These are phyloP conservation scores for Melanotaenia duboulayi DNA, from an alignment of 2,113 vertebrate genomes.

Conservation along the genomic window DNA sequence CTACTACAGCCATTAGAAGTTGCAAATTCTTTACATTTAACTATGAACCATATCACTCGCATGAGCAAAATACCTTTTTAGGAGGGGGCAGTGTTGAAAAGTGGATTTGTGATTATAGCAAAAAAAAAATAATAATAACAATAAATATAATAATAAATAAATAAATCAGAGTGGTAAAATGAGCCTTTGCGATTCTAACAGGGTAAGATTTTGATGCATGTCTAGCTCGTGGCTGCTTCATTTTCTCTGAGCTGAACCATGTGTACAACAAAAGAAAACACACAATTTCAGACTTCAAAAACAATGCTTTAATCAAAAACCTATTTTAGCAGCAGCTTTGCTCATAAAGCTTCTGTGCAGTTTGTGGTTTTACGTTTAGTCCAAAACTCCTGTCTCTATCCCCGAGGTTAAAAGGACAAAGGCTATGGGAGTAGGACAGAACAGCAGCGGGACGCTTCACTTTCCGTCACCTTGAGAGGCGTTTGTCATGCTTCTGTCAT, in stretches of 20 bases:
- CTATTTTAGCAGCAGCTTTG: not conserved
- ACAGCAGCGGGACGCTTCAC: constrained; percentile 48
- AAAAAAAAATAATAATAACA: no score
- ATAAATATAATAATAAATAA: no score
- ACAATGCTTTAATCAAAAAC: not conserved
- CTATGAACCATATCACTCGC: no score
- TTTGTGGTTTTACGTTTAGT: not conserved
- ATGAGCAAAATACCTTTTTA: no score
- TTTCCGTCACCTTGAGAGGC: constrained; percentile 50
- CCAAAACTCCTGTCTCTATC: not conserved
- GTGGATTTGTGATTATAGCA: no score
- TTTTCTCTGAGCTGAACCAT: not conserved
- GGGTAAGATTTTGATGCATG: no score
- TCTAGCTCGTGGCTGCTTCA: no score
- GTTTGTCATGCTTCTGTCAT: constrained; percentile 56
- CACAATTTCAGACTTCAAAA: not conserved
- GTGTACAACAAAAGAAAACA: not conserved
- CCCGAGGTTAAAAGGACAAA: constrained; percentile 25
- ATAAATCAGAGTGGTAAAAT: no score
- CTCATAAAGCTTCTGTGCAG: not conserved
- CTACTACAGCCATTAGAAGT: no score
- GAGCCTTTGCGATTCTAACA: no score
- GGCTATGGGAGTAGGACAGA: constrained; percentile 27
- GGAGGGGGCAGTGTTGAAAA: no score
- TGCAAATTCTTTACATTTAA: no score